phyloP scores from a whole-genome alignment of 37 sponge, comb jelly and placozoan species.

The Chondrosia reniformis region DNA sequence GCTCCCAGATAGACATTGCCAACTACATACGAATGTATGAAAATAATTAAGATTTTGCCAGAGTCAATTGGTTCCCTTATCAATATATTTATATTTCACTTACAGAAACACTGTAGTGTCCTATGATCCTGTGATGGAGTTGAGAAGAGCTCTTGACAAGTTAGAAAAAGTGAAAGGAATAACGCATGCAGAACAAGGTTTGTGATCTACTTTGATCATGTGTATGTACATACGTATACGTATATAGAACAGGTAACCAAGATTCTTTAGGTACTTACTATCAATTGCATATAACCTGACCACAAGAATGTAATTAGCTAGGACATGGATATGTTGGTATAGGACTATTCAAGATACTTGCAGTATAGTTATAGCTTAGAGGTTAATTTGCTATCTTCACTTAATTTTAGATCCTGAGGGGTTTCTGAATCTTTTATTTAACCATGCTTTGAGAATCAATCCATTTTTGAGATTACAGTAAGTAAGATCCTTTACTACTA shows the following conservation, averaged over 20 bases:
- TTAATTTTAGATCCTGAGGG: slow-evolving; percentile 87
- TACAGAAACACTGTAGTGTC: slow-evolving; percentile 58
- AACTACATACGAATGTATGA: no score
- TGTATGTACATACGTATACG: no score
- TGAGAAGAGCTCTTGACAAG: slow-evolving; percentile 51
- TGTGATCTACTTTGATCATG: neutral
- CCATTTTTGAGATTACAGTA: neutral
- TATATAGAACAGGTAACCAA: no score
- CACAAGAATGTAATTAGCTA: no score
- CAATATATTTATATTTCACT: neutral
- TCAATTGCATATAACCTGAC: no score
- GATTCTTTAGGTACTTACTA: no score
- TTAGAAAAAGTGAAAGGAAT: slow-evolving; percentile 73
- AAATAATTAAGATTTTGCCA: neutral
- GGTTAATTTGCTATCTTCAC: neutral
- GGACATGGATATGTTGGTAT: no score
- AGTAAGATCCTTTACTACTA: no score
- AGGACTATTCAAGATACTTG: no score
- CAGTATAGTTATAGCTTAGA: neutral
- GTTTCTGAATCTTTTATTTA: slow-evolving; percentile 87
- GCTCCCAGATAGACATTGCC: neutral
- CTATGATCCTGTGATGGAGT: slow-evolving; percentile 70
- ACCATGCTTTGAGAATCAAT: slow-evolving; percentile 41
- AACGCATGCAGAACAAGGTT: slow-evolving; percentile 78
- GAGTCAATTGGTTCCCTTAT: no score